A percentile compares a stretch with the other conserved stretches of the same genome.
phyloP scores from a whole-genome alignment of 1,140 invertebrate genomes.

The Zaprionus lachaisei region DNA sequence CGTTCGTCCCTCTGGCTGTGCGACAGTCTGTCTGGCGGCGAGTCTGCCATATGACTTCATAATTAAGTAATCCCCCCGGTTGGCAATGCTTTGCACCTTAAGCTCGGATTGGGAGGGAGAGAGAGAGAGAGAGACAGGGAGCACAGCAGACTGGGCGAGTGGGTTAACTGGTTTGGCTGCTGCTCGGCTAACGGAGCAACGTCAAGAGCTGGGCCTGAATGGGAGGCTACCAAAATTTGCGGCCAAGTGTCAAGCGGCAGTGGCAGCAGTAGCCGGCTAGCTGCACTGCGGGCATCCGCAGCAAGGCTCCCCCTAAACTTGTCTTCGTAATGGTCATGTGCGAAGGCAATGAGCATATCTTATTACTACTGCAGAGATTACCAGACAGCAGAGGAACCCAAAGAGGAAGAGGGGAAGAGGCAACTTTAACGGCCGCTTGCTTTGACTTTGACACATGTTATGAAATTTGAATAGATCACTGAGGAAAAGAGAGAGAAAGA shows the following conservation, averaged over 20 bases:
- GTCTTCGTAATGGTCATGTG: slow-evolving; percentile 48
- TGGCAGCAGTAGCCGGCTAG: slow-evolving; percentile 48
- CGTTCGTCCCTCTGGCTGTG: background rate
- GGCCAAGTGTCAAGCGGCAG: slow-evolving; percentile 38
- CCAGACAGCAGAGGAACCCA: slow-evolving; percentile 4
- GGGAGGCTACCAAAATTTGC: slow-evolving; percentile 64
- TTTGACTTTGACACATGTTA: slow-evolving; percentile 81
- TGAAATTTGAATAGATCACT: slow-evolving; percentile 79
- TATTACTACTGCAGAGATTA: slow-evolving; percentile 74
- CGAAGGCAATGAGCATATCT: slow-evolving; percentile 67
- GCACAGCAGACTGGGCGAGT: slow-evolving; percentile 13
- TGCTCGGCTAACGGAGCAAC: slow-evolving; percentile 60
- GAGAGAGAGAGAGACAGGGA: slow-evolving; percentile 2
- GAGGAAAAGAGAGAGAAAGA: background rate
- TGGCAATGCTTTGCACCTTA: slow-evolving; percentile 69
- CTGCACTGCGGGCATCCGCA: slow-evolving; percentile 69
- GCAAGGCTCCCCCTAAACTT: slow-evolving; percentile 29
- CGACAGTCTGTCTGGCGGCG: slow-evolving; percentile 13
- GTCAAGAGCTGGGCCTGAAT: slow-evolving; percentile 48
- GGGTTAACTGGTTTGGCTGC: slow-evolving; percentile 64
- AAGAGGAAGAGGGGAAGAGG: background rate
- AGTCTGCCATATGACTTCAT: slow-evolving; percentile 61
- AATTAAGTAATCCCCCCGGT: slow-evolving; percentile 78
- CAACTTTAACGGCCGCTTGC: slow-evolving; percentile 72
- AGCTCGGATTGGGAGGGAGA: slow-evolving; percentile 46